phyloP scores from a whole-genome alignment of 1,140 invertebrate genomes.

The Cyclargus thomasi region DNA sequence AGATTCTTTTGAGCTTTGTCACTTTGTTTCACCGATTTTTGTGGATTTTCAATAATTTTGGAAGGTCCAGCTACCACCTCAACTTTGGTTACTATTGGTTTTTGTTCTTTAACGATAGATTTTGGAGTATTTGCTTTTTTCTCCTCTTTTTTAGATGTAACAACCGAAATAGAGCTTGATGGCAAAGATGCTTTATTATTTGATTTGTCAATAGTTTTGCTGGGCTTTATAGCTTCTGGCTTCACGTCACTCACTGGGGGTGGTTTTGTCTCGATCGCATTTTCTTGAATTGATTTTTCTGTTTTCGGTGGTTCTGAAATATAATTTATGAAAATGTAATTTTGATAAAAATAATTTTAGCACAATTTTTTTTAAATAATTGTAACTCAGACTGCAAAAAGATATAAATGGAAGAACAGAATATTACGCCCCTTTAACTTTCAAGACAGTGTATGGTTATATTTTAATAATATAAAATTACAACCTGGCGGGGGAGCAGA shows the following conservation, averaged over 20 bases:
- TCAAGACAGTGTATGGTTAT: too few relatives aligned
- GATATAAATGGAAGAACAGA: too few relatives aligned
- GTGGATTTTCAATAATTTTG: slow-evolving; percentile 59
- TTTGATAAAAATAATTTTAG: slow-evolving; percentile 13
- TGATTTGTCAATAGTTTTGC: slow-evolving; percentile 72
- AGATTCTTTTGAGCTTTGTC: slow-evolving; percentile 56
- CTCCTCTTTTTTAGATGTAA: slow-evolving; percentile 69
- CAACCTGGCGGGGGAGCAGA: slow-evolving; percentile 78
- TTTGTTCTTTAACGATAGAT: slow-evolving; percentile 62
- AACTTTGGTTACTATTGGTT: slow-evolving; percentile 76
- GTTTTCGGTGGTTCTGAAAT: slow-evolving; percentile 66
- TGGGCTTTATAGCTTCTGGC: slow-evolving; percentile 76
- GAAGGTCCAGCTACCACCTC: slow-evolving; percentile 74
- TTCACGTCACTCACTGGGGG: slow-evolving; percentile 59
- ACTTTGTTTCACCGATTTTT: slow-evolving; percentile 50
- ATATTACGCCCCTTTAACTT: too few relatives aligned
- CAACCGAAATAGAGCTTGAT: slow-evolving; percentile 67
- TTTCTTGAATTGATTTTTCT: slow-evolving; percentile 63
- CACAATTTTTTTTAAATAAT: too few relatives aligned
- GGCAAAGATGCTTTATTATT: slow-evolving; percentile 54
- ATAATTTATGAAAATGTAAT: slow-evolving; percentile 16
- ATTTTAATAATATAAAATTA: slow-evolving; percentile 23
- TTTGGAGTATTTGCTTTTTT: slow-evolving; percentile 59
- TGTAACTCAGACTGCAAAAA: too few relatives aligned
- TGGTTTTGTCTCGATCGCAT: slow-evolving; percentile 76